phyloP scores from a whole-genome alignment of 1,140 invertebrate species.

The Pachypeltis micranthus region DNA sequence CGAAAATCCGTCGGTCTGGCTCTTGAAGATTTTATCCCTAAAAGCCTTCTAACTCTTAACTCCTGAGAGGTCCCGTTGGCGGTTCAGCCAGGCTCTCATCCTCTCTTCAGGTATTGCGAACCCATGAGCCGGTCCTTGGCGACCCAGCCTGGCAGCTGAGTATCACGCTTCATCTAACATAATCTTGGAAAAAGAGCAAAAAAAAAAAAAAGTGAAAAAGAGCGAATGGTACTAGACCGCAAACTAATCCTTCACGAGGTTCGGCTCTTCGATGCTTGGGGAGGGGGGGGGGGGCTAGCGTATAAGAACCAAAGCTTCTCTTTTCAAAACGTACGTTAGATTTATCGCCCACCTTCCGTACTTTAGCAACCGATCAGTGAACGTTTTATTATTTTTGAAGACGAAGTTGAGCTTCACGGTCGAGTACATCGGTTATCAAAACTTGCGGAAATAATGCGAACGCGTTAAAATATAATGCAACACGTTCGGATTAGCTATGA shows the following conservation, averaged over 20 bases:
- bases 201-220: constrained; percentile 12
- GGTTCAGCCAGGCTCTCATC: neutral
- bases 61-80: constrained; percentile 1
- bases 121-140: neutral
- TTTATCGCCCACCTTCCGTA: too few relatives aligned
- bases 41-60: constrained; percentile 6
- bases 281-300: neutral
- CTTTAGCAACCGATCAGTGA: too few relatives aligned
- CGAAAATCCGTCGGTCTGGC: neutral
- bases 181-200: neutral
- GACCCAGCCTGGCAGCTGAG: neutral
- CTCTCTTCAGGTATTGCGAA: neutral
- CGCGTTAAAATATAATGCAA: too few relatives aligned
- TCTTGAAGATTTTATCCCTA: constrained; percentile 5
- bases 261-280: neutral
- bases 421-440: too few relatives aligned
- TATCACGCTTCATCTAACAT: constrained; percentile 4
- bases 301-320: neutral
- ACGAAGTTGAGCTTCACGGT: too few relatives aligned
- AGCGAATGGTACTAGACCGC: constrained; percentile 18
- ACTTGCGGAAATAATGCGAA: too few relatives aligned
- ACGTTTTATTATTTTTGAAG: too few relatives aligned
- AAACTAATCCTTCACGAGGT: neutral
- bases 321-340: too few relatives aligned
- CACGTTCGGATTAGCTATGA: too few relatives aligned